These are phyloP conservation scores for Neoitamus cyanurus DNA, from an alignment of 2,888 invertebrate species.

Conservation along the genomic window DNA sequence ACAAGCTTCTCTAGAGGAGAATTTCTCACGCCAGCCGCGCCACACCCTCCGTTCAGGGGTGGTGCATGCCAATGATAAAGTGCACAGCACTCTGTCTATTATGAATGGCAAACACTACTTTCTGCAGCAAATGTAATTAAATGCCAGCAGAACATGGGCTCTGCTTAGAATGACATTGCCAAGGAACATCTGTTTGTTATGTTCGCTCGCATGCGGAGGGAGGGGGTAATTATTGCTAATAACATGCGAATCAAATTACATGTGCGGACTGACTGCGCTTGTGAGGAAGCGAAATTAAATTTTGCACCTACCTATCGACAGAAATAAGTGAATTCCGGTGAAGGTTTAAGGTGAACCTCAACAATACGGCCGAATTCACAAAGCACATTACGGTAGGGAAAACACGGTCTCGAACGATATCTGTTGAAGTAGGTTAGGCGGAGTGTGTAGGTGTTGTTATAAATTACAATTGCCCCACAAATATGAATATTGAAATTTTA, in stretches of 20 bases:
- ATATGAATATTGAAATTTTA: no score
- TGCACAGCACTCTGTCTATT: constrained; percentile 8
- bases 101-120: constrained; percentile 21
- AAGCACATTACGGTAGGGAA: no score
- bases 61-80: constrained; percentile 10
- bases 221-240: not conserved
- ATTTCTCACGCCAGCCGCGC: not conserved
- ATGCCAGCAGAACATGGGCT: not conserved
- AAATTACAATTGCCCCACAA: no score
- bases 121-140: constrained; percentile 21
- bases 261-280: not conserved
- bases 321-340: no score
- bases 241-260: not conserved
- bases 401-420: no score
- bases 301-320: no score
- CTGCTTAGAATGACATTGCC: not conserved
- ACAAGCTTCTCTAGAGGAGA: not conserved
- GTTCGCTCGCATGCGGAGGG: not conserved
- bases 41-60: not conserved
- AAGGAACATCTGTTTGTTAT: not conserved
- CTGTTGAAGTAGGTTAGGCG: no score
- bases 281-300: no score
- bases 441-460: no score
- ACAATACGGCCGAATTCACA: no score
- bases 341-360: no score